Evolutionary conservation across 1,140 invertebrate species (phyloP).

Genomic region (Goniozus legneri): DNA sequence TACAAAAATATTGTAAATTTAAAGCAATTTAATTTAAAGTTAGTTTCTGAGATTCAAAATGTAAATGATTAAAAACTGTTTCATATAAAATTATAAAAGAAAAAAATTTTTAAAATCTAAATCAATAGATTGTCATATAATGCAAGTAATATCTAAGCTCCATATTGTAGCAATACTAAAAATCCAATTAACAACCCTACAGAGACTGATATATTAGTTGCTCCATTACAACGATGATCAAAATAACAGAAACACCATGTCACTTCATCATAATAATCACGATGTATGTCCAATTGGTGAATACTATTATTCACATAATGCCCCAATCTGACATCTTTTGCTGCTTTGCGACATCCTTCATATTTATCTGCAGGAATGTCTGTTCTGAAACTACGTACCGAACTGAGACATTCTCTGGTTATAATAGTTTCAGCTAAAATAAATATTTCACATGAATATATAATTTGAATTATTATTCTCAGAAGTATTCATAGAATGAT

Average conservation of each 20-base stretch:
- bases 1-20: too few relatives aligned
- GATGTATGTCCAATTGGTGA: slow-evolving; percentile 79
- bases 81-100: too few relatives aligned
- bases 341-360: slow-evolving; percentile 81
- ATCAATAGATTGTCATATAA: too few relatives aligned
- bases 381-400: slow-evolving; percentile 68
- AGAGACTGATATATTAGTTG: slow-evolving; percentile 29
- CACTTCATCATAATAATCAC: slow-evolving; percentile 78
- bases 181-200: slow-evolving; percentile 16
- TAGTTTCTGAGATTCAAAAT: too few relatives aligned
- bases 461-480: not conserved
- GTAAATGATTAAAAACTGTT: too few relatives aligned
- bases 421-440: slow-evolving; percentile 72
- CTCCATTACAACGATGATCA: slow-evolving; percentile 80
- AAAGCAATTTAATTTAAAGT: too few relatives aligned
- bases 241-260: slow-evolving; percentile 90
- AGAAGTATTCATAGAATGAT: not conserved
- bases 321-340: slow-evolving; percentile 73
- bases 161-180: not conserved
- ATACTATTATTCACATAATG: slow-evolving; percentile 88
- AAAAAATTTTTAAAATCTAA: too few relatives aligned
- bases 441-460: not conserved
- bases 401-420: slow-evolving; percentile 82
- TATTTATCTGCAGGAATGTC: slow-evolving; percentile 91
- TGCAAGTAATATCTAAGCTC: too few relatives aligned